Evolutionary conservation across 2,888 invertebrate genomes (phyloP).

Genomic region (Lacanobia oleracea): DNA sequence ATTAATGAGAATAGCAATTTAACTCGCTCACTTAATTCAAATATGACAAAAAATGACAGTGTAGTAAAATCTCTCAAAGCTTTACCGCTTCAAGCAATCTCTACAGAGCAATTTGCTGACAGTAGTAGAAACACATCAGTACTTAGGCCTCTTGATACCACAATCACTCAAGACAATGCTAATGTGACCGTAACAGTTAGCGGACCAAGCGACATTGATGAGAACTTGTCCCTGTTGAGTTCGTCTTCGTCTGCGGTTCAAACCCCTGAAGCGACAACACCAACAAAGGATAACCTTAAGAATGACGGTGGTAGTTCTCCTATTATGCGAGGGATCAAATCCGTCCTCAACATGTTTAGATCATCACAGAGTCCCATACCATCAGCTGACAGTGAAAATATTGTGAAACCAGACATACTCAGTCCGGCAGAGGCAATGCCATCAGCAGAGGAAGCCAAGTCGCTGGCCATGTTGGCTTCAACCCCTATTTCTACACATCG

Average conservation of each 20-base stretch:
- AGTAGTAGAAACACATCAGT: slow-evolving; percentile 72
- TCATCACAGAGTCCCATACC: slow-evolving; percentile 86
- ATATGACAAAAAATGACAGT: slow-evolving; percentile 76
- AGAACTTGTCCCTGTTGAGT: slow-evolving; percentile 80
- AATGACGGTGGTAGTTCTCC: slow-evolving; percentile 80
- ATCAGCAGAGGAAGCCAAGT: slow-evolving; percentile 48
- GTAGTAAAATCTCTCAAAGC: slow-evolving; percentile 75
- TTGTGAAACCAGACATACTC: slow-evolving; percentile 47
- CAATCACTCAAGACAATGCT: slow-evolving; percentile 61
- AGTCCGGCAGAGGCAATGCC: slow-evolving; percentile 50
- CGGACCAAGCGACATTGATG: slow-evolving; percentile 76
- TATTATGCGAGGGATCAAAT: slow-evolving; percentile 85
- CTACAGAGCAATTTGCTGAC: slow-evolving; percentile 73
- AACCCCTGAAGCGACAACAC: slow-evolving; percentile 86
- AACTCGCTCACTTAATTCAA: slow-evolving; percentile 81
- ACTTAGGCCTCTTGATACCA: slow-evolving; percentile 73
- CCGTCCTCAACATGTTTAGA: slow-evolving; percentile 86
- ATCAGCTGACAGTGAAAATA: slow-evolving; percentile 67
- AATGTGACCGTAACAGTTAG: slow-evolving; percentile 76
- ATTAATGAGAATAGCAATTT: slow-evolving; percentile 75
- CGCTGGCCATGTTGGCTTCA: slow-evolving; percentile 72
- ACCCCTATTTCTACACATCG: slow-evolving; percentile 79
- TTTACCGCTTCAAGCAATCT: slow-evolving; percentile 79
- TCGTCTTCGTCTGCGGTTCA: slow-evolving; percentile 79
- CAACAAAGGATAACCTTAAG: slow-evolving; percentile 81